A percentile compares a stretch with the other conserved stretches of the same genome.
Conservation (phyloP, 2,113 vertebrate genomes). For the Micronycteris hirsuta region DNA sequence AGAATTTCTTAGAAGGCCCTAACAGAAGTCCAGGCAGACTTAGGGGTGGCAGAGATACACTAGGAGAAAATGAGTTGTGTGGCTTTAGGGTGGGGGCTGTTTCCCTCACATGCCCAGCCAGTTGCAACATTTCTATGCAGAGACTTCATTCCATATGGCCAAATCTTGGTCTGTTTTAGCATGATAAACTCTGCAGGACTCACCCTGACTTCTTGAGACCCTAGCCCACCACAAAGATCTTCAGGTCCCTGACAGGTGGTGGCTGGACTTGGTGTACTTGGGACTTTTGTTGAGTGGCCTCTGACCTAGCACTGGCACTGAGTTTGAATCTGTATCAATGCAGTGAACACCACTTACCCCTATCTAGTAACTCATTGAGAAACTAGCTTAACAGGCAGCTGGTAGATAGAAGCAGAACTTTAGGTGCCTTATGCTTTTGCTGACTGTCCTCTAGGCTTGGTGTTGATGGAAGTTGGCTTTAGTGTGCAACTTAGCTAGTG, state of each 20-base stretch:
- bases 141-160: not conserved
- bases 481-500: too few relatives aligned
- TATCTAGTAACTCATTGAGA: too few relatives aligned
- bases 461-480: too few relatives aligned
- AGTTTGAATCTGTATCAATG: too few relatives aligned
- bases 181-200: not conserved
- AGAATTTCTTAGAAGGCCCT: not conserved
- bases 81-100: not conserved
- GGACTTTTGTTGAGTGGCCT: too few relatives aligned
- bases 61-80: not conserved
- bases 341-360: too few relatives aligned
- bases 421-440: too few relatives aligned
- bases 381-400: too few relatives aligned
- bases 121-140: not conserved
- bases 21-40: not conserved
- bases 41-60: not conserved
- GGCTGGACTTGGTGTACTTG: too few relatives aligned
- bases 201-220: not conserved
- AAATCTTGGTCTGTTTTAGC: not conserved
- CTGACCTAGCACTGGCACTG: too few relatives aligned
- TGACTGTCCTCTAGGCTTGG: too few relatives aligned
- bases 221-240: not conserved
- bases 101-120: not conserved
- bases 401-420: too few relatives aligned
- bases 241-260: not conserved